Base-by-base conservation (phyloP, 2,113 vertebrate species). In the Strix aluco region DNA sequence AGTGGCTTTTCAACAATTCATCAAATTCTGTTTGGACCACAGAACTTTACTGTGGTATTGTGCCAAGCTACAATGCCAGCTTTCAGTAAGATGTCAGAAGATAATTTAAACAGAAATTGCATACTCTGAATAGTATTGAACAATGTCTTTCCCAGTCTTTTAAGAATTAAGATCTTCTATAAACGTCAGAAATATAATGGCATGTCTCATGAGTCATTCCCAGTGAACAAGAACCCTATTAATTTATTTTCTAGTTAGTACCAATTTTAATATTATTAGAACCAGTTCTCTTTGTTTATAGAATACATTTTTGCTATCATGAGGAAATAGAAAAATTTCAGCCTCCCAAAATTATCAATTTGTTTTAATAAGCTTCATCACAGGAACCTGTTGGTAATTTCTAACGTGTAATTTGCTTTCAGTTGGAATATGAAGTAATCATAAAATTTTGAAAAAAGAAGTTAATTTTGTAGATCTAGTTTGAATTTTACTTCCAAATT, bases 81-180 rank as follows among this genome's bases (percentile, higher is more conserved):
- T 95, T 96, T 95, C 92, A 90, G 54, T 77, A 95, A 97, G 95
- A 97, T 95, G 84, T 94, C 87, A 92, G 63, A 94, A 96, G 95
- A 94, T 85, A 94, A 94, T 96, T 94, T 95, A 77, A 90, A 91
- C 70, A 89, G 86, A 85, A 95, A 86, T 87, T 85, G 21, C 70
- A 65, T 92, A 81, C 36, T 86, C 47, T 49, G 66, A 94, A 87
- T 87, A 44, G 38, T 91, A 44, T 10, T 85, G 57, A 94, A 87
- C 46, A 94, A 73, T 70, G n/a, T 14, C 9, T 92, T 92, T 88
- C 27, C 32, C 62, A 66, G 3, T 82, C 22, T 91, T 85, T 55
- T 17, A 85, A 71, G 55, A 94, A 70, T 52, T 62, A 81, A 66
- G 11, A 38, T 86, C 0, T 30, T 86, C 47, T 62, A 44, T 40